Evolutionary conservation across 2,888 invertebrate genomes (phyloP), one percentile per base, ranked within the genome.

Genomic region (Dromius quadrimaculatus): DNA sequence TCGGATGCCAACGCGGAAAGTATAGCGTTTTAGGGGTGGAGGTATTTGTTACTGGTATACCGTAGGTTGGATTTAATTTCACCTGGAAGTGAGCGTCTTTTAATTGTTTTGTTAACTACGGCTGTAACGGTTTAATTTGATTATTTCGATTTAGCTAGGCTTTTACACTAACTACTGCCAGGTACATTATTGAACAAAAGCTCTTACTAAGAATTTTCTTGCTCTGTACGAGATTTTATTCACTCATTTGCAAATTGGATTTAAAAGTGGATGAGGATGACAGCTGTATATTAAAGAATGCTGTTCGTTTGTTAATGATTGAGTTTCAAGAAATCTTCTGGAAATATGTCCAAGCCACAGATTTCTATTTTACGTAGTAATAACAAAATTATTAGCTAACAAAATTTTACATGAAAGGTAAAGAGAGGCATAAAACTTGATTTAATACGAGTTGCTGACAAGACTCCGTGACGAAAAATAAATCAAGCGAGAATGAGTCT

Each of bases 21-120:
- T n/a, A n/a, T 3, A 17, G 4, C 17, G 15, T 45, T 36, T 61
- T 15, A 36, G 41, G 23, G 23, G 20, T 41, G 19, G 38, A 41
- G 36, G 65, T 65, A 65, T 65, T 65, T 50, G 65, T 65, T 65
- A 65, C 65, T 36, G 66, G n/a, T n/a, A n/a, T n/a, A n/a, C n/a
- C n/a, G n/a, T n/a, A n/a, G n/a, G 66, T 57, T 22, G 54, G 66
- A 41, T 68, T 68, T 68, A 59, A 68, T 68, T 68, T 68, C 68
- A 68, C 68, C 68, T 68, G 68, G 13, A 68, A 20, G 43, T 43
- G 32, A 68, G 34, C 66, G 28, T n/a, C 34, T 19, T 68, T 59
- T 68, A 68, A 68, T 68, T 68, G 68, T 68, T 68, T 68, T 68
- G 68, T 43, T 68, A 68, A 59, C 59, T 68, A 57, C 57, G 38